A percentile compares a stretch with the other conserved stretches of the same genome.
Evolutionary conservation across 2,888 invertebrate genomes (phyloP).

Genomic region (Odontothrips loti): DNA sequence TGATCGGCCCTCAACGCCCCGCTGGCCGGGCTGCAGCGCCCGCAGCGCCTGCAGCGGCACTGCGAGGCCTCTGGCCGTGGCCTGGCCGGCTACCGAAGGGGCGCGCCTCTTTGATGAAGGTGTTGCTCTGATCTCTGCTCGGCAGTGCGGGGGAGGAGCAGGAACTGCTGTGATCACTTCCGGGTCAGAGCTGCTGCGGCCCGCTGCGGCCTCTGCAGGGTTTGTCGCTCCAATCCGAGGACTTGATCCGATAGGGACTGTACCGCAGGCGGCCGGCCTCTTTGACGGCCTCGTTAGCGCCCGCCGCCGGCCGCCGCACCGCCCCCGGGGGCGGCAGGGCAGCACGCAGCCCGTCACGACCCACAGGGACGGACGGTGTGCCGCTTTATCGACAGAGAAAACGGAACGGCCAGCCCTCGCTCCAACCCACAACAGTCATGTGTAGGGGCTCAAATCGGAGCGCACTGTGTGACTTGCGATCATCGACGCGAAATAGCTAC

Average conservation of each 20-base stretch:
- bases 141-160: neutral
- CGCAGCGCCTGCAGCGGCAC: neutral
- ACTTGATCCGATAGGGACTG: neutral
- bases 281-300: neutral
- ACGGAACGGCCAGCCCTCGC: neutral
- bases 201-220: neutral
- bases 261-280: neutral
- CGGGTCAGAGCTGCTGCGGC: neutral
- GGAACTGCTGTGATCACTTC: neutral
- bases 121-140: neutral
- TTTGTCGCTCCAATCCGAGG: neutral
- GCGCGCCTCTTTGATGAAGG: conserved; percentile 1
- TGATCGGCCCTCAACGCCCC: neutral
- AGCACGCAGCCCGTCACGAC: neutral
- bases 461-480: neutral
- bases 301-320: neutral
- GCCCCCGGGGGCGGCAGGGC: neutral
- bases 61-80: neutral
- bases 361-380: neutral
- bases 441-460: neutral
- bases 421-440: neutral
- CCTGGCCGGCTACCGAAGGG: conserved; percentile 8
- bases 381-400: neutral
- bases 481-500: no score
- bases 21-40: neutral